A percentile compares a stretch with the other conserved stretches of the same genome.
Conservation (phyloP, 2,113 vertebrate species). For the Catharus bicknelli region DNA sequence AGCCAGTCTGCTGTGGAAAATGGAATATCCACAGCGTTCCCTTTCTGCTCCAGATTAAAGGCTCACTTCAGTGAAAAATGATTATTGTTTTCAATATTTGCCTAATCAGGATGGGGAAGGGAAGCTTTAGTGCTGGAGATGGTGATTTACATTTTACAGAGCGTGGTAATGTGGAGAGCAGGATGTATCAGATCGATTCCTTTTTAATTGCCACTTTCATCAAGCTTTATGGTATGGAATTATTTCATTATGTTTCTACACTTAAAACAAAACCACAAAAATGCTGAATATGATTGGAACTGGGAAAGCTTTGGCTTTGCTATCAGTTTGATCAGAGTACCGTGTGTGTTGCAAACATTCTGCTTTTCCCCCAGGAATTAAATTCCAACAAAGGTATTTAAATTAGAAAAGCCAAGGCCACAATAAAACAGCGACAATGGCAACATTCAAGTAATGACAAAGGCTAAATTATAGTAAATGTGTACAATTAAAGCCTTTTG, state of each 20-base stretch:
- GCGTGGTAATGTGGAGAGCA: slow-evolving; percentile 19
- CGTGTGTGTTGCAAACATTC: neutral
- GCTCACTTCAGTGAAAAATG: slow-evolving; percentile 56
- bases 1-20: slow-evolving; percentile 66
- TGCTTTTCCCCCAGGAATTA: neutral
- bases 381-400: slow-evolving; percentile 37
- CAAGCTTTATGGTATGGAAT: slow-evolving; percentile 64
- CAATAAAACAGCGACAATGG: neutral
- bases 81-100: slow-evolving; percentile 66
- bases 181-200: slow-evolving; percentile 35
- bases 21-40: slow-evolving; percentile 1
- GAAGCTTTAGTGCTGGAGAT: neutral
- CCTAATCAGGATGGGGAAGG: slow-evolving; percentile 11
- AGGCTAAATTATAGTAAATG: slow-evolving; percentile 4
- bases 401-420: slow-evolving; percentile 22
- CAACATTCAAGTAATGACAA: neutral
- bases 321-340: neutral
- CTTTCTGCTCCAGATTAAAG: slow-evolving; percentile 11
- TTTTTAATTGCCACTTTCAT: slow-evolving; percentile 68
- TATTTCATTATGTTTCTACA: slow-evolving; percentile 52
- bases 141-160: slow-evolving; percentile 50
- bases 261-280: slow-evolving; percentile 47
- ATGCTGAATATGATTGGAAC: slow-evolving; percentile 4
- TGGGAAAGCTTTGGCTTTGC: neutral
- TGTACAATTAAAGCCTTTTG: slow-evolving; percentile 16